Evolutionary conservation across 2,888 invertebrate species (phyloP), one percentile per base, ranked within the genome.

Genomic region (Gari tellinella): DNA sequence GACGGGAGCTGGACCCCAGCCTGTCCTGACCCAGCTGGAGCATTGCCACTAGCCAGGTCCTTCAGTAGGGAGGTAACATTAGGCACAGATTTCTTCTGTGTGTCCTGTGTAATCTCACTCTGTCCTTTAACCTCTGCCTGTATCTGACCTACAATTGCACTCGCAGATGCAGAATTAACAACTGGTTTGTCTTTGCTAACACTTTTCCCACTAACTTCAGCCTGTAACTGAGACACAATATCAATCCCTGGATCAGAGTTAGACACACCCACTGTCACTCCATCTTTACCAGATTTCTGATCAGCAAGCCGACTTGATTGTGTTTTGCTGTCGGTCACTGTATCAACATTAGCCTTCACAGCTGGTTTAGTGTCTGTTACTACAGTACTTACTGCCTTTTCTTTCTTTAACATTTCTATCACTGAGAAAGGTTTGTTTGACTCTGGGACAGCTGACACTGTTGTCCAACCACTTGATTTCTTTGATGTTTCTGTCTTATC

Each of bases 1-100:
- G 77, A 66, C n/a, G 83, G 83, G 45, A 82, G 69, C 21, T 78
- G 53, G 26, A 73, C 49, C 1, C 55, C 58, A 37, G 67, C 40
- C 21, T 63, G 26, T 4, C 45, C 57, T 31, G 17, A 12, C 43
- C 17, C 15, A 17, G 15, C 62, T 26, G 49, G 40, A 21, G 53
- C 38, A 41, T 53, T 55, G 14, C 45, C 40, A 31, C 23, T 43
- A 41, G 48, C 67, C n/a, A 70, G 48, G 7, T 56, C 63, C 26
- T 75, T 75, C 10, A 75, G 51, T 1, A 70, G 37, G 17, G 62
- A 52, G 12, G 75, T 58, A 7, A 66, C 70, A 63, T 70, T 58
- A 45, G 75, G 70, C n/a, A 64, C 53, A 8, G 61, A 8, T 40
- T 64, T 64, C 3, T 21, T 37, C n/a, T 26, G 26, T 4, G 14